Base-by-base conservation (phyloP, 2,113 vertebrate genomes). In the Nansenia antarctica region DNA sequence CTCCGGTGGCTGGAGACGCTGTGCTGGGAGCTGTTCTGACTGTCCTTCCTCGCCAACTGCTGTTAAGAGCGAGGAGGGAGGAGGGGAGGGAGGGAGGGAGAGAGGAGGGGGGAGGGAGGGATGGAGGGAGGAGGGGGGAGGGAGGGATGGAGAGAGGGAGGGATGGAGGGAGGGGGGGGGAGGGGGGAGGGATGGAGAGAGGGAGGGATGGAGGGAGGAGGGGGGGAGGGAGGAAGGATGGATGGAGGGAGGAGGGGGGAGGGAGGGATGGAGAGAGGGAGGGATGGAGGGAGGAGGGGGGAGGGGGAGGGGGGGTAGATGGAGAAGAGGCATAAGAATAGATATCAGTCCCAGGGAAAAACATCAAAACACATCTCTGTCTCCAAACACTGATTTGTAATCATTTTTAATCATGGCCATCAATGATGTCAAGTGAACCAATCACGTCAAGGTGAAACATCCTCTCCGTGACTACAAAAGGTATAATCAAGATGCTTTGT, bases 1-100 rank as follows among this genome's bases (percentile, higher is more conserved):
- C 97, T 98, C 74, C 95, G 94, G 84, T 97, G 97, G 89, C 98
- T 98, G 83, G 95, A 95, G 1, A 95, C 94, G 27, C 97, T 98
- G 64, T 97, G 96, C 86, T 98, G 96, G 15, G 96, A 99, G 78
- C 96, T 98, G 85, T 91, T 96, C 92, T 99, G 98, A 90, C 98
- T 99, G 95, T 98, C 97, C 90, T 98, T 98, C 85, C 98, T 95
- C 77, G 97, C 96, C 94, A 99, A 93, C 79, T 95, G 96, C 88
- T 98, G 97, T 94, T 95, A 92, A 15, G 82, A 80, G 45, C 74
- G 83, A 76, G 54, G 70, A n/a, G 30, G 9, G 67, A 80, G 73
- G 0, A 37, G 69, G 49, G 65, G 65, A 70, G 57, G 67, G 83
- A 61, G 87, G 76, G 74, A 66, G 83, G 22, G 47, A 32, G 42